Percentiles rank a stretch among this genome's conserved stretches.
These are phyloP conservation scores for Notodonta ziczac DNA, from an alignment of 2,888 invertebrate genomes.

Conservation along the genomic window DNA sequence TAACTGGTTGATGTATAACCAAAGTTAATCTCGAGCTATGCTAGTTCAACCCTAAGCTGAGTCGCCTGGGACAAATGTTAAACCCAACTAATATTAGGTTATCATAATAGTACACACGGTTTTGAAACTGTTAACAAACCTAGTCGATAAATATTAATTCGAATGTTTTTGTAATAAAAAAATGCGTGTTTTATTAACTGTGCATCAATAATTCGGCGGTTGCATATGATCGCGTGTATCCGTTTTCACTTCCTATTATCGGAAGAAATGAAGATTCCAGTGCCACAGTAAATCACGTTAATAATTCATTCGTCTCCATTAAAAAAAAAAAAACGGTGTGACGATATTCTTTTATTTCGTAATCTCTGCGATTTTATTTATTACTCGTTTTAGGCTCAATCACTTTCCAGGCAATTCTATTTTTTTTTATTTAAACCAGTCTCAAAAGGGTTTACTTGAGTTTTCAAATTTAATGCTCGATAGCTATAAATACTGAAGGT, in stretches of 20 bases:
- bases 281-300: slow-evolving; percentile 11
- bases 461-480: too few relatives aligned
- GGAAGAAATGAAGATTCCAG: slow-evolving; percentile 15
- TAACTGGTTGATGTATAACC: background rate
- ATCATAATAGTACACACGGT: too few relatives aligned
- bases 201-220: slow-evolving; percentile 18
- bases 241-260: slow-evolving; percentile 22
- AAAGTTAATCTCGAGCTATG: background rate
- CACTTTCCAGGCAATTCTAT: slow-evolving; percentile 2
- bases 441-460: background rate
- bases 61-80: background rate
- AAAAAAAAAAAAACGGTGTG: background rate
- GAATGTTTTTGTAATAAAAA: too few relatives aligned
- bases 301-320: background rate
- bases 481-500: too few relatives aligned
- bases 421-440: background rate
- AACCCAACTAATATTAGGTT: background rate
- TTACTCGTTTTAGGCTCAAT: slow-evolving; percentile 17
- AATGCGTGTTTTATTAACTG: background rate
- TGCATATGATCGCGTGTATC: slow-evolving; percentile 16
- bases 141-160: too few relatives aligned
- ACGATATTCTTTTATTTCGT: slow-evolving; percentile 25
- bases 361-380: slow-evolving; percentile 23
- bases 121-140: too few relatives aligned
- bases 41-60: background rate